Evolutionary conservation across 2,113 vertebrate genomes (phyloP), one percentile per base, ranked within the genome.

Genomic region (Rana temporaria): DNA sequence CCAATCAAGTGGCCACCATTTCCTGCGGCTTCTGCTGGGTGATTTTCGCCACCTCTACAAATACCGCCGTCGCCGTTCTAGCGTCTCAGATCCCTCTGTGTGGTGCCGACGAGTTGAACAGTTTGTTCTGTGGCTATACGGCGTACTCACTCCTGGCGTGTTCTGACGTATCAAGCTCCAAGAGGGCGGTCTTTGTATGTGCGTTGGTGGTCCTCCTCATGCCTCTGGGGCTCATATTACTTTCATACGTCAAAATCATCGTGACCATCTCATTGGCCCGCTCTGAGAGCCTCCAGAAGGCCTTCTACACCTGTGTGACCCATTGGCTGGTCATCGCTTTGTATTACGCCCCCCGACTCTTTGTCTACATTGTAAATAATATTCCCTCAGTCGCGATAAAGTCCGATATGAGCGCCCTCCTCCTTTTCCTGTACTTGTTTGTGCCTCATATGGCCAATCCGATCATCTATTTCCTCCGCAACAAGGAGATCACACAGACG

Each of bases 61-160:
- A 56, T 56, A 16, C 14, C 4, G 55, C 14, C 18, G 11, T 15
- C 17, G 48, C 30, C 56, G 84, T 85, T 22, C 87, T 86, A 87
- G 11, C 60, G 18, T 84, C 88, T 26, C n/a, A 87, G 30, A 84
- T 82, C 16, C 83, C 84, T 16, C 89, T 89, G 26, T 90, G 86
- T 85, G 87, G 87, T n/a, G 85, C 85, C 38, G 87, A 88, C 60
- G 59, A 84, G n/a, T 32, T 89, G 0, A 79, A 87, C 0, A 89
- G 87, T 7, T 89, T 87, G 65, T 86, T 87, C 0, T 89, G 87
- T 76, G 86, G 86, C 30, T 76, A 84, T 30, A 84, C 84, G n/a
- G 48, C 81, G 22, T 30, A 88, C 42, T 55, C 85, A 18, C 73
- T 59, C 52, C 85, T 89, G 4, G 78, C 84, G 22, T 89, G 88